Base-by-base conservation (phyloP, 2,113 vertebrate genomes). In the Neoarius graeffei region DNA sequence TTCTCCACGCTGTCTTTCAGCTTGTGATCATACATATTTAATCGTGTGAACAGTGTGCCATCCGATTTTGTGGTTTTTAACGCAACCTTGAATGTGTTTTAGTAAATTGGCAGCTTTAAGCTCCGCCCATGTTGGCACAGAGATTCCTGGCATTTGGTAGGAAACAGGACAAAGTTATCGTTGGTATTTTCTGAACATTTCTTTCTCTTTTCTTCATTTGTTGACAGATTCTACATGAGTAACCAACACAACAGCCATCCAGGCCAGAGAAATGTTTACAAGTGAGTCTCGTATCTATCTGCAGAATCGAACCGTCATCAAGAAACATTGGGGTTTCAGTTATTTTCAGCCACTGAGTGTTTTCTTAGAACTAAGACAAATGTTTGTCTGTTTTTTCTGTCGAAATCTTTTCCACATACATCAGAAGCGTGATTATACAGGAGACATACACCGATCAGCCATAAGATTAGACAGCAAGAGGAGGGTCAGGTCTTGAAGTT, bases 231-330 rank as follows among this genome's bases (percentile, higher is more conserved):
- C 92, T 99, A 95, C 91, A 96, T 97, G 67, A 98, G 97, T 91
- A 99, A 99, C 86, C 90, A 98, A 94, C 62, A 96, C 0, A 76
- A 85, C 42, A 87, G 1, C 66, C 94, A n/a, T 74, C 97, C 98
- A 85, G 98, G 97, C 91, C 96, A 95, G 93, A 97, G 98, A 94
- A 96, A 99, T 17, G 95, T 99, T 86, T 99, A 99, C 94, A 96
- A 94, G 97, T 98, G 94, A 95, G 95, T 81, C 6, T 20, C 4
- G 56, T 3, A 57, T 11, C 52, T 9, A 54, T 9, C 7, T 25
- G 42, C 42, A 42, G 42, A 42, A 42, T 42, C 42, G 42, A 42
- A 42, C 42, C 42, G 42, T 42, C 42, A 42, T 42, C 42, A 42
- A 42, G 42, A 42, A 42, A 42, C 42, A 42, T 42, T 42, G 42